Base-by-base conservation (phyloP, 2,888 invertebrate genomes). In the Leucoma salicis region DNA sequence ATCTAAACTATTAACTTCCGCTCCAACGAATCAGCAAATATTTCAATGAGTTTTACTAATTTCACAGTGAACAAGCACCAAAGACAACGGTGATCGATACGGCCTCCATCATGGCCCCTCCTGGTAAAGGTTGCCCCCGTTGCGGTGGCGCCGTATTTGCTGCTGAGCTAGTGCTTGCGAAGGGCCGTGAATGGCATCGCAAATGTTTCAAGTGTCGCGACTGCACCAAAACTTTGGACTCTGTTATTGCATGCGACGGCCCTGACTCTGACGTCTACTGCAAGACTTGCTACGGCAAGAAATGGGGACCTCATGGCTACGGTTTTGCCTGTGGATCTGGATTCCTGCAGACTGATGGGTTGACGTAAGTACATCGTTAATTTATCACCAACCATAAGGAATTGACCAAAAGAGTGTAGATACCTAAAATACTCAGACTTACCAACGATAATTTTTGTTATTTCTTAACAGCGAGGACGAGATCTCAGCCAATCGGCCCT, bases 221-320 rank as follows among this genome's bases (percentile, higher is more conserved):
- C 78, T 99, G 99, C 87, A 95, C 94, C 66, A 97, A 97, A 85
- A 95, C 97, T 50, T 91, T 99, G 66, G 99, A 99, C 79, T 98
- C 98, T 37, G 97, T 97, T 77, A 97, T 96, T 69, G 97, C 97
- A 62, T 97, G 97, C 74, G 98, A 98, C 74, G 97, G 96, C 33
- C 98, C 98, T 39, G 96, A 98, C 70, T 93, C 93, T 51, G 96
- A 97, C 63, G 95, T 99, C 51, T 99, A 97, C 88, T 99, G 99
- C 91, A 98, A 97, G 88, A 96, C 96, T 71, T 99, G 99, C 88
- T 98, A 99, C 82, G 98, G 98, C 70, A 97, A 98, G 90, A 98
- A 97, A 84, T 98, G 96, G 95, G 99, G 98, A 67, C 98, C 98
- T 39, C 98, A 98, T 81, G 97, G 97, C 49, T 98, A 97, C 75